These are phyloP conservation scores for Mustelus asterias DNA, from an alignment of 2,113 vertebrate species.

Conservation along the genomic window DNA sequence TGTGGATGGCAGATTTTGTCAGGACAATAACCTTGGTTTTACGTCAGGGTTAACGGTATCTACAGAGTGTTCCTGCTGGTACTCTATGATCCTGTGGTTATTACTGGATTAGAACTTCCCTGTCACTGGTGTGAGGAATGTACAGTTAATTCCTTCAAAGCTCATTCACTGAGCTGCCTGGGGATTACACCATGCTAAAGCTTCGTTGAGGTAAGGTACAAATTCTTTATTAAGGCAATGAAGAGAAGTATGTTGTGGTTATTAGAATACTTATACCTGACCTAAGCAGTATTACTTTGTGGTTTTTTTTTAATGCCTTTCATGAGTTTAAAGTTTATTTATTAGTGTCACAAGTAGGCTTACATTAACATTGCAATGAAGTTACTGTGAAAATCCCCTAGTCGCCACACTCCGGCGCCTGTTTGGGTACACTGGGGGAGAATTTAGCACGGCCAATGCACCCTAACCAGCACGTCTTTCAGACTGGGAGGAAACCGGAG, in stretches of 20 bases:
- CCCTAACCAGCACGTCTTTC: no score
- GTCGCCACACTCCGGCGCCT: no score
- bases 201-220: neutral
- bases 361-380: no score
- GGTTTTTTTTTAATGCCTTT: neutral
- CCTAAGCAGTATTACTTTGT: neutral
- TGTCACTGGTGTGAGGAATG: neutral
- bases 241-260: neutral
- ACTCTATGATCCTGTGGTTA: neutral
- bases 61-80: neutral
- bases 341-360: no score
- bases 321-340: no score
- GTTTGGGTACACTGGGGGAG: no score
- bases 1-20: neutral
- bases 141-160: conserved; percentile 7
- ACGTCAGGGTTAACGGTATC: neutral
- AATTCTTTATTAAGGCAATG: neutral
- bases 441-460: no score
- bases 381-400: no score
- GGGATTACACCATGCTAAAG: conserved; percentile 19
- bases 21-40: neutral
- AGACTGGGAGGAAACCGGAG: no score
- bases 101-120: conserved; percentile 22
- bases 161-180: neutral
- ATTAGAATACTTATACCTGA: neutral